phyloP scores from a whole-genome alignment of 2,888 invertebrate genomes.

The Eupithecia pulchellata region DNA sequence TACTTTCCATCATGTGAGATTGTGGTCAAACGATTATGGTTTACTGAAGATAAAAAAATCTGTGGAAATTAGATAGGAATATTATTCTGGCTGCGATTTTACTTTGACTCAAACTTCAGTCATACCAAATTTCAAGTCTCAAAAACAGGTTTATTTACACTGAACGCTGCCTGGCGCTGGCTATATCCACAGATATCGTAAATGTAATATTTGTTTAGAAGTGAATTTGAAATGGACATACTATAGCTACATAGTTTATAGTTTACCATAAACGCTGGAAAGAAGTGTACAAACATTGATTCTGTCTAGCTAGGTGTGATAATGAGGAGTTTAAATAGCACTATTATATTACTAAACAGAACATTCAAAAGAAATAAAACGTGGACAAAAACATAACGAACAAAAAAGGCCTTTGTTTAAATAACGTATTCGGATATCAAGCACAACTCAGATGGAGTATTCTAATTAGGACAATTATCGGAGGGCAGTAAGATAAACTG shows the following conservation, averaged over 20 bases:
- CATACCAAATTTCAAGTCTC: not conserved
- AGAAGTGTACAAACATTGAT: conserved; percentile 53
- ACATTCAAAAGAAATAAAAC: conserved; percentile 49
- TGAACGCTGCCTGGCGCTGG: not conserved
- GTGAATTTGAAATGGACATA: conserved; percentile 23
- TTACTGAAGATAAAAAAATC: no score
- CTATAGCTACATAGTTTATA: conserved; percentile 13
- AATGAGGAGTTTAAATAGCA: conserved; percentile 48
- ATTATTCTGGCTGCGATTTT: not conserved
- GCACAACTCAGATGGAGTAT: conserved; percentile 55
- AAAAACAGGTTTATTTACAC: not conserved
- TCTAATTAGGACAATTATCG: conserved; percentile 57
- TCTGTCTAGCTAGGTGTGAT: conserved; percentile 40
- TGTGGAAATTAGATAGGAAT: not conserved
- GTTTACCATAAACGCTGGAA: conserved; percentile 51
- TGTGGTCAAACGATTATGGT: no score
- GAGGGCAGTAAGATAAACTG: conserved; percentile 16
- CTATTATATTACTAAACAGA: conserved; percentile 51
- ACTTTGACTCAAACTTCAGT: not conserved
- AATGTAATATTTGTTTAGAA: conserved; percentile 15
- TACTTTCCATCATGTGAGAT: no score
- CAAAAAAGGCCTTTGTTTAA: conserved; percentile 54
- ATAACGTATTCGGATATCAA: conserved; percentile 57
- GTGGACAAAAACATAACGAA: conserved; percentile 58
- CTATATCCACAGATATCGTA: conserved; percentile 14